A percentile compares a stretch with the other conserved stretches of the same genome.
Conservation (phyloP, 2,797 vertebrate genomes). For the Myotis vivesi region DNA sequence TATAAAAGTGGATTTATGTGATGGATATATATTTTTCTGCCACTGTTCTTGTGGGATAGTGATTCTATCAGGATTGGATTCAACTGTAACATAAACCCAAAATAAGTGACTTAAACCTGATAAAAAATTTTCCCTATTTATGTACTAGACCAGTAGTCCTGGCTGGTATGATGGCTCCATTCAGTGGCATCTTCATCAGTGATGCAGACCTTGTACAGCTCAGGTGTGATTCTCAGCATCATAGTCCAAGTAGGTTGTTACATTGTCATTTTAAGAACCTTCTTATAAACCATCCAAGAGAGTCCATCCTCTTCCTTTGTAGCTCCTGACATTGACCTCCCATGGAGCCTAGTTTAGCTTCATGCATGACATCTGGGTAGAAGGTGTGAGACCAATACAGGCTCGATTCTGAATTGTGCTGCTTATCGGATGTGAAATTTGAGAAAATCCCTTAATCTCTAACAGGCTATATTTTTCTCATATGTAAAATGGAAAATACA, state of each 20-base stretch:
- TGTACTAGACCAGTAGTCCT: not conserved
- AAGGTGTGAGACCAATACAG: not conserved
- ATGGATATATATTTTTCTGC: conserved; percentile 65
- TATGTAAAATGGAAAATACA: not conserved
- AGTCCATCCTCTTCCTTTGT: not conserved
- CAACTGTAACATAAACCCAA: conserved; percentile 51
- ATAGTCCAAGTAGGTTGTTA: not conserved
- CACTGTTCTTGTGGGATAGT: conserved; percentile 40
- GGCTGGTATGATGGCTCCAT: not conserved
- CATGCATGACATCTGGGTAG: not conserved
- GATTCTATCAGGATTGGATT: conserved; percentile 48
- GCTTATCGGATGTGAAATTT: not conserved
- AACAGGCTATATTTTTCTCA: not conserved
- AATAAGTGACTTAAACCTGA: conserved; percentile 55
- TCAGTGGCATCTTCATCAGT: not conserved
- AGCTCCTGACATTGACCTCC: not conserved
- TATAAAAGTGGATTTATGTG: conserved; percentile 73
- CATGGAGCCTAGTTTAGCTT: not conserved
- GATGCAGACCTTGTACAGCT: rapidly evolving
- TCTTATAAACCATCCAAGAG: not conserved
- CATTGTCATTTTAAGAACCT: not conserved
- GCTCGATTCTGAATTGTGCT: not conserved
- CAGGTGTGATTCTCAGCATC: not conserved
- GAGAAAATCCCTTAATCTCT: not conserved
- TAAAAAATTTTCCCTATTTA: not conserved